Base-by-base conservation (phyloP, 2,888 invertebrate genomes). In the Pammene fasciana region DNA sequence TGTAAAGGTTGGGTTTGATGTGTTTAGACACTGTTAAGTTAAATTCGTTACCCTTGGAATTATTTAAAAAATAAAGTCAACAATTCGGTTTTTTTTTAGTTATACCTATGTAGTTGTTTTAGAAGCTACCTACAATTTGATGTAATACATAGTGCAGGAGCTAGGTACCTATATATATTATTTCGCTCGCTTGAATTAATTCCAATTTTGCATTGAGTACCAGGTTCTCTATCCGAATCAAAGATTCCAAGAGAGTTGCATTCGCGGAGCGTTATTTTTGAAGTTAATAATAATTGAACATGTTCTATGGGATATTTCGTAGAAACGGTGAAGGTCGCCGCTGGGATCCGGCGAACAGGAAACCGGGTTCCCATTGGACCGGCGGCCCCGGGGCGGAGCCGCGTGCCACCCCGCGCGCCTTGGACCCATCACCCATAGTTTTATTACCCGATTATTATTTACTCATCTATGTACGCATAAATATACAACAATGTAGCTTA, bases 301-400 rank as follows among this genome's bases (percentile, higher is more conserved):
- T 72, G 67, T 8, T 41, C 26, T 62, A 55, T 9, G 66, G 72
- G 71, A 68, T 73, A 77, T 77, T 79, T 78, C 68, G 73, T 73
- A 73, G 79, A 79, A 80, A 73, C 57, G 55, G 72, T 62, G 65
- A 75, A 78, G 70, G 74, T 76, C 71, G 75, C 74, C 75, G 60
- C 5, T 60, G 61, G 80, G 46, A 38, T 18, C 13, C 34, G 65
- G 36, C 79, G 79, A 80, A 74, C 77, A 78, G 74, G 75, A 74
- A 75, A 72, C 65, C 72, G 75, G 71, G 72, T 65, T 72, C 77
- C 80, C 72, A 87, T 88, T 89, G 88, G 87, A 56, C 74, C 78
- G 68, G 55, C 14, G 48, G 62, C 4, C 26, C 59, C 77, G 75
- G 82, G 87, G 89, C 85, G 89, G 84, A 75, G 74, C 52, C 36